These are phyloP conservation scores for Meteorus cinctellus DNA, from an alignment of 2,888 invertebrate species.

Conservation along the genomic window DNA sequence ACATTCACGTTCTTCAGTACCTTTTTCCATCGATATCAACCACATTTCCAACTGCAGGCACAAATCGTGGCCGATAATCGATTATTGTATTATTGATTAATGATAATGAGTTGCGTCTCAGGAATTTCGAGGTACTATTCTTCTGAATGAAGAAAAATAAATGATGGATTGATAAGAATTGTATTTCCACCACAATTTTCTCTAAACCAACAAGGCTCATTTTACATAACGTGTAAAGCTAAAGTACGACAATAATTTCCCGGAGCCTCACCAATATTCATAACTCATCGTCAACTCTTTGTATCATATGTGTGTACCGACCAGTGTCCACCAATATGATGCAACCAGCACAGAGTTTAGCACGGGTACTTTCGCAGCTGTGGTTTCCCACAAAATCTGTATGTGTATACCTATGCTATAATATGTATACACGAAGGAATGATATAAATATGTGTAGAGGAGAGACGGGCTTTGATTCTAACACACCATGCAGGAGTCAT, in stretches of 20 bases:
- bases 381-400: slow-evolving; percentile 57
- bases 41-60: too few relatives aligned
- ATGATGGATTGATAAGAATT: too few relatives aligned
- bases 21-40: too few relatives aligned
- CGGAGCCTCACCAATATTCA: not conserved
- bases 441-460: not conserved
- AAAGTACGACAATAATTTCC: slow-evolving; percentile 30
- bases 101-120: too few relatives aligned
- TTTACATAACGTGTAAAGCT: not conserved
- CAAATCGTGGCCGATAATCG: too few relatives aligned
- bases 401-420: not conserved
- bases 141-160: too few relatives aligned
- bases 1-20: too few relatives aligned
- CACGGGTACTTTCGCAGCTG: slow-evolving; percentile 54
- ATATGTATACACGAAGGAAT: not conserved
- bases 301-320: slow-evolving; percentile 14
- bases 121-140: too few relatives aligned
- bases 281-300: not conserved
- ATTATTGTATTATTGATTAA: too few relatives aligned
- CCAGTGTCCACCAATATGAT: not conserved
- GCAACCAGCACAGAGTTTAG: slow-evolving; percentile 34
- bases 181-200: too few relatives aligned
- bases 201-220: too few relatives aligned
- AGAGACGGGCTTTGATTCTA: not conserved
- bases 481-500: slow-evolving; percentile 14